Conservation (phyloP, 2,797 vertebrate species). For the Rhinoraja longicauda region DNA sequence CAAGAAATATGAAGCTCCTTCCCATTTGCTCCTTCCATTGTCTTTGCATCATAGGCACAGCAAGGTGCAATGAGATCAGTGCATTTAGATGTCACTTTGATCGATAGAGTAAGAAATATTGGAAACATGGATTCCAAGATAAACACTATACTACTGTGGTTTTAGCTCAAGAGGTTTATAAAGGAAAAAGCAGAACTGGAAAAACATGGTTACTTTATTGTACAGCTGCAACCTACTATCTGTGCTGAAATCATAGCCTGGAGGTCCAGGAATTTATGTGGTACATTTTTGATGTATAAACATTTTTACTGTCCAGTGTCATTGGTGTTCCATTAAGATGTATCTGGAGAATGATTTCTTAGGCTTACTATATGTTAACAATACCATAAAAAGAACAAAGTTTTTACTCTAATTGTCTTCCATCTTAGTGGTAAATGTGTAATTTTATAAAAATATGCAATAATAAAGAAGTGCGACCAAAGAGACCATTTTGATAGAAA, state of each 20-base stretch:
- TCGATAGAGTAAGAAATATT: not conserved
- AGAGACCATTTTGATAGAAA: not conserved
- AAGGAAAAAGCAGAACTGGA: not conserved
- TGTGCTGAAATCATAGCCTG: not conserved
- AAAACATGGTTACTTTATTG: not conserved
- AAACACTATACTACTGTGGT: not conserved
- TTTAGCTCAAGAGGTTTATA: not conserved
- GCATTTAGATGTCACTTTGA: not conserved
- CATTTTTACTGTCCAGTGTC: not conserved
- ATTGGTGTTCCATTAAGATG: not conserved
- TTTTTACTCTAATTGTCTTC: not conserved
- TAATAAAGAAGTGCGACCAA: not conserved
- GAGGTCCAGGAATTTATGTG: not conserved
- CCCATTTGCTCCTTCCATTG: not conserved
- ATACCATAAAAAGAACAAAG: not conserved
- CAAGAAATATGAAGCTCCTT: not conserved
- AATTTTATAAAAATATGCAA: not conserved
- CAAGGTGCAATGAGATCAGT: conserved; percentile 8
- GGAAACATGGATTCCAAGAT: not conserved
- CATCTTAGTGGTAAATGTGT: not conserved
- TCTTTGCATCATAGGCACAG: not conserved
- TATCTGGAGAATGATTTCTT: not conserved
- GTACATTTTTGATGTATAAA: not conserved
- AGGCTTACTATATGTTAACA: not conserved
- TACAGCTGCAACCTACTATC: not conserved